phyloP scores from a whole-genome alignment of 2,888 invertebrate genomes.

The Clusia tigrina region DNA sequence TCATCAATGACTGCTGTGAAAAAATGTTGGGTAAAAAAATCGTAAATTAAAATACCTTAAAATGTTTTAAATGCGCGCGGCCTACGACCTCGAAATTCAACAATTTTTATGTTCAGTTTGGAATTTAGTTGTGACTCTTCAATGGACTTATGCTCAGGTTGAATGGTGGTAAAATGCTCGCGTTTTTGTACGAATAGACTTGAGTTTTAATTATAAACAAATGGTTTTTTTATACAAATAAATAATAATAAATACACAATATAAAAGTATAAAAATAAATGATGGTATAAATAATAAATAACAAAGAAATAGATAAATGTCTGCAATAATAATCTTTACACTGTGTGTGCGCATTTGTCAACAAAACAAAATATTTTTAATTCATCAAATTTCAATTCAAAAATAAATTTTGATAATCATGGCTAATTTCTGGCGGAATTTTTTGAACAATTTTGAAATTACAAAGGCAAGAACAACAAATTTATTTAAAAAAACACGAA shows the following conservation, averaged over 20 bases:
- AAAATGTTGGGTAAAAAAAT: not conserved
- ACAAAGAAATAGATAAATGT: not conserved
- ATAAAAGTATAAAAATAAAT: not conserved
- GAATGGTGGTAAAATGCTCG: too few species aligned
- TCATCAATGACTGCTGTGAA: too few species aligned
- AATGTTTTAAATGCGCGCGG: not conserved
- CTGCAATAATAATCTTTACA: not conserved
- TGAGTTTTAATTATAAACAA: not conserved
- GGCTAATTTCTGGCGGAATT: slow-evolving; percentile 7
- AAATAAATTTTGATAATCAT: slow-evolving; percentile 21
- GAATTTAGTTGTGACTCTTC: too few species aligned
- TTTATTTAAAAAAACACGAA: slow-evolving; percentile 5
- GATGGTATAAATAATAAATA: not conserved
- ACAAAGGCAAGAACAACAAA: not conserved
- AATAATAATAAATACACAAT: not conserved
- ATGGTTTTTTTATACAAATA: not conserved
- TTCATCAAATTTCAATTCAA: not conserved
- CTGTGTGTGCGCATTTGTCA: not conserved
- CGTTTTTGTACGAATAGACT: too few species aligned
- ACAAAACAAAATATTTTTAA: not conserved
- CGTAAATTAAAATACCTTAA: not conserved
- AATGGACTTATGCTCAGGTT: too few species aligned
- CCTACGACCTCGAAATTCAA: not conserved
- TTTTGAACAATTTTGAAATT: not conserved
- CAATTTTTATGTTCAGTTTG: too few species aligned